A percentile compares a stretch with the other conserved stretches of the same genome.
Conservation (phyloP, 2,797 vertebrate genomes). For the Taeniopygia guttata region DNA sequence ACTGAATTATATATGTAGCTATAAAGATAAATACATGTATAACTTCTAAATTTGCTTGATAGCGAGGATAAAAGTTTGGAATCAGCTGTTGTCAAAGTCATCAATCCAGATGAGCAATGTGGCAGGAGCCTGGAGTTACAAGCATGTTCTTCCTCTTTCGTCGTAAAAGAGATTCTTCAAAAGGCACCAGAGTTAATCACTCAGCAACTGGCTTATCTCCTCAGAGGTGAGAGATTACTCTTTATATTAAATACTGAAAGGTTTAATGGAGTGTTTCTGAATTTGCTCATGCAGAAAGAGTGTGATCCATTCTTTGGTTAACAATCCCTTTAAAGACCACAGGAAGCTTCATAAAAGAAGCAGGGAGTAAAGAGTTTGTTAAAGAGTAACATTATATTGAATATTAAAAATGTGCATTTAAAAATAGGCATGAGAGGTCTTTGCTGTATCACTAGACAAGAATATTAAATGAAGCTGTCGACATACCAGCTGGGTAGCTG, state of each 20-base stretch:
- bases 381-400: slow-evolving; percentile 80
- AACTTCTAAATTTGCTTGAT: slow-evolving; percentile 53
- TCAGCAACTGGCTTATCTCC: slow-evolving; percentile 86
- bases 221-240: slow-evolving; percentile 88
- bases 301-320: slow-evolving; percentile 91
- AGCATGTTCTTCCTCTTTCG: slow-evolving; percentile 77
- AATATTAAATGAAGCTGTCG: slow-evolving; percentile 70
- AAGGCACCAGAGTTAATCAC: slow-evolving; percentile 89
- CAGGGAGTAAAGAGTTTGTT: slow-evolving; percentile 82
- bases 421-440: slow-evolving; percentile 70
- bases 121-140: slow-evolving; percentile 72
- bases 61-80: slow-evolving; percentile 85
- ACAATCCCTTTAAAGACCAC: slow-evolving; percentile 86
- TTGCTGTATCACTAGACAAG: slow-evolving; percentile 68
- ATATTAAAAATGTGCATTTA: slow-evolving; percentile 82
- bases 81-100: slow-evolving; percentile 86
- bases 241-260: slow-evolving; percentile 76
- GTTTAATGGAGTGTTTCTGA: slow-evolving; percentile 89
- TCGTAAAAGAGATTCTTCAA: slow-evolving; percentile 90
- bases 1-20: background rate
- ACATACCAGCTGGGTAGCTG: slow-evolving; percentile 54
- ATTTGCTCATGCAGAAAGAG: slow-evolving; percentile 84
- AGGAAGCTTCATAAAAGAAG: slow-evolving; percentile 82
- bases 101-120: slow-evolving; percentile 80
- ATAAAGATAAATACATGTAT: background rate